Base-by-base conservation (phyloP, 2,113 vertebrate species). In the Phasianus colchicus region DNA sequence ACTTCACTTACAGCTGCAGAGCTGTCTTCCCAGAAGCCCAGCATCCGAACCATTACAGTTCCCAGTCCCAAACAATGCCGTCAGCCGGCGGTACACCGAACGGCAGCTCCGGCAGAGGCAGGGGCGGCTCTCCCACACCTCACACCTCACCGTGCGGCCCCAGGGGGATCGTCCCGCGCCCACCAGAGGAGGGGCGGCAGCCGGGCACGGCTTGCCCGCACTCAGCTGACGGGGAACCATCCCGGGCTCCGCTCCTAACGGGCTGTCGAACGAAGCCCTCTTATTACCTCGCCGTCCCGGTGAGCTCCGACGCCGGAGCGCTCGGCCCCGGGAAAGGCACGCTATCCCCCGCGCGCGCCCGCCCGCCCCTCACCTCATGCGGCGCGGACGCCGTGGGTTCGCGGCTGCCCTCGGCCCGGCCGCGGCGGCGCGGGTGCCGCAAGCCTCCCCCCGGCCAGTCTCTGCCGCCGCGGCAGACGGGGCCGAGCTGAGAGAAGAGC, bases 101-200 rank as follows among this genome's bases (percentile, higher is more conserved):
- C 2, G 7, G 45, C 43, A 29, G 24, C 61, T 20, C 25, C 32
- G 36, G 42, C 30, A 32, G 8, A 78, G 25, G 6, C 16, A 18
- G 10, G 34, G 13, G 20, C 11, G 10, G 5, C 74, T 55, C 40
- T 71, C 63, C 42, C 43, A 8, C 7, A 3, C 1, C 2, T n/a
- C 27, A n/a, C 8, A 6, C 4, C 21, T 13, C 34, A 20, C 9
- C 1, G 0, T 5, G 13, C 13, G 54, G 43, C 63, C 30, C 6
- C 10, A 8, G n/a, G 16, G 15, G 25, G 70, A 70, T 47, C 8
- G 12, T 38, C 10, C 38, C 8, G 3, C 0, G 10, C 13, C 11
- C 54, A 29, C 32, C 17, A 13, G 30, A n/a, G 18, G 29, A 55
- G 15, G 27, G 52, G 52, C 14, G 52, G 52, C 52, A 54, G 52